These are phyloP conservation scores for Andrena camellia DNA, from an alignment of 2,888 invertebrate genomes.

Conservation along the genomic window DNA sequence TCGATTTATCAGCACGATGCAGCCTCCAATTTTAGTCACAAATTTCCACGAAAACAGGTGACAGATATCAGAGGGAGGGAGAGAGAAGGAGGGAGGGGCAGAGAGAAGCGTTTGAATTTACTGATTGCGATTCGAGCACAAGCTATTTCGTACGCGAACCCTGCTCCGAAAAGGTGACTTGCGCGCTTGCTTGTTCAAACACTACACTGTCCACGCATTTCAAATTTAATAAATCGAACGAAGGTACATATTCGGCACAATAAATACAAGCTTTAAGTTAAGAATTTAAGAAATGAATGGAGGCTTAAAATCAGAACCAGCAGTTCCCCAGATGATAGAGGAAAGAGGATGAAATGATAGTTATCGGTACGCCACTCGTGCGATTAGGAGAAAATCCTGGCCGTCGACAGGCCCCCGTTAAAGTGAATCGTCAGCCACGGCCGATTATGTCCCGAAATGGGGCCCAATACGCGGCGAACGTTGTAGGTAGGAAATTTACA, in stretches of 20 bases:
- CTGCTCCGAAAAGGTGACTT: neutral
- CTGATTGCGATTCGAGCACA: slow-evolving; percentile 7
- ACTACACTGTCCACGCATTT: too few relatives aligned
- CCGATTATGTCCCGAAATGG: slow-evolving; percentile 25
- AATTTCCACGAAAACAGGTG: slow-evolving; percentile 42
- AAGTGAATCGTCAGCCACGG: slow-evolving; percentile 19
- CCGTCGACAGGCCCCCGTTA: neutral
- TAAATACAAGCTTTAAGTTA: too few relatives aligned
- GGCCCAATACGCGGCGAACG: neutral
- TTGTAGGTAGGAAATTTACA: slow-evolving; percentile 52
- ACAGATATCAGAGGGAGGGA: slow-evolving; percentile 12
- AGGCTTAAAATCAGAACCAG: neutral
- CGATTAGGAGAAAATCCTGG: neutral
- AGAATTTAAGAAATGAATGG: too few relatives aligned
- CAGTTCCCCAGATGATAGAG: neutral
- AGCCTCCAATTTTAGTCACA: slow-evolving; percentile 45
- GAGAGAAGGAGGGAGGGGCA: neutral
- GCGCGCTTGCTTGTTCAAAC: neutral
- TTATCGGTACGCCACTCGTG: neutral
- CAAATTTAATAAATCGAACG: too few relatives aligned
- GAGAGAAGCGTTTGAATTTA: slow-evolving; percentile 5
- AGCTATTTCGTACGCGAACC: neutral
- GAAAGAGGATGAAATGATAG: neutral
- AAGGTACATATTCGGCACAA: too few relatives aligned
- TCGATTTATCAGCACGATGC: slow-evolving; percentile 49